These are phyloP conservation scores for Halichoerus grypus DNA, from an alignment of 2,113 vertebrate species.

Conservation along the genomic window DNA sequence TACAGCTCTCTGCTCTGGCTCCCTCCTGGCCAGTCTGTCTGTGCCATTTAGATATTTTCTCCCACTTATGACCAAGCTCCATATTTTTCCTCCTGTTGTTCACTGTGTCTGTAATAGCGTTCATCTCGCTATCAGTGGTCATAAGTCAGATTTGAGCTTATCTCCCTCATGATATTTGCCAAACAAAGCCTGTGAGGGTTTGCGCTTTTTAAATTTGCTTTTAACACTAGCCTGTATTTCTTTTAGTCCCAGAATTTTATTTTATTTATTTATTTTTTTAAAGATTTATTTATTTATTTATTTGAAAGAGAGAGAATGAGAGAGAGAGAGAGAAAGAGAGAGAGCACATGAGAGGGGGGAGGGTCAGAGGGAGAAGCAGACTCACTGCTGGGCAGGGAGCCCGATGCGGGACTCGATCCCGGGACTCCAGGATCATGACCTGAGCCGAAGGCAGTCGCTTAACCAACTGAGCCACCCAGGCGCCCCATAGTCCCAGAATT, in stretches of 20 bases:
- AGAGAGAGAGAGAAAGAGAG: too few relatives aligned
- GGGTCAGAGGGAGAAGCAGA: too few relatives aligned
- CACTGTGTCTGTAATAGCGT: background rate
- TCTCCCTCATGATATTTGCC: slow-evolving; percentile 44
- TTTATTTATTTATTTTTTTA: too few relatives aligned
- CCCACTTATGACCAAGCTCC: background rate
- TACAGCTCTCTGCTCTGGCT: background rate
- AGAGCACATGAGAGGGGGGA: too few relatives aligned
- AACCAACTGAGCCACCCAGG: too few relatives aligned
- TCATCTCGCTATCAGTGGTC: background rate
- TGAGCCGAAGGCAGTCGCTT: too few relatives aligned
- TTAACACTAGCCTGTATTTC: background rate
- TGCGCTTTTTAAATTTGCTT: background rate
- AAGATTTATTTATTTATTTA: too few relatives aligned
- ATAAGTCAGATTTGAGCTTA: slow-evolving; percentile 39
- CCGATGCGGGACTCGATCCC: too few relatives aligned
- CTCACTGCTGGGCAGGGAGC: too few relatives aligned
- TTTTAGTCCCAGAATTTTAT: slow-evolving; percentile 37
- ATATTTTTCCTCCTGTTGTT: background rate
- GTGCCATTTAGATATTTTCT: background rate
- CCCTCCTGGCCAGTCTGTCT: background rate
- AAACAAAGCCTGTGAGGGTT: slow-evolving; percentile 26
- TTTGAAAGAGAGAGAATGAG: too few relatives aligned
- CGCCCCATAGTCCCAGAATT: background rate
- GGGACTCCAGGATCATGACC: too few relatives aligned